Conservation (phyloP, 1,140 invertebrate genomes). For the Wiebesia pumilae region DNA sequence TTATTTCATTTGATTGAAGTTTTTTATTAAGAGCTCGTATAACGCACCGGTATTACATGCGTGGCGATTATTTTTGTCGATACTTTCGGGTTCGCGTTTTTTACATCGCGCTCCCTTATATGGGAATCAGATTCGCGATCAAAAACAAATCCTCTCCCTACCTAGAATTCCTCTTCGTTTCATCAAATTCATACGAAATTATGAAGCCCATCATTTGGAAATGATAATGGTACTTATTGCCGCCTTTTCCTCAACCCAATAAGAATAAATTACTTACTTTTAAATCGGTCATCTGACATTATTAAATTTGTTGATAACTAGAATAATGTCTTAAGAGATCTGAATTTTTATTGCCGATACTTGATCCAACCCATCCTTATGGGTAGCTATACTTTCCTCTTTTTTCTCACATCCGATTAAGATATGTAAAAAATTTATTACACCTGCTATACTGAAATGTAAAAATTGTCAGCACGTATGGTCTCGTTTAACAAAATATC, state of each 20-base stretch:
- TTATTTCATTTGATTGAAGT: background rate
- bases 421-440: background rate
- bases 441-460: too few relatives aligned
- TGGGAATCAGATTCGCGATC: too few relatives aligned
- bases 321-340: background rate
- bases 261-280: background rate
- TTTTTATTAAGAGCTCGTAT: background rate
- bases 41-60: background rate
- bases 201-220: too few relatives aligned
- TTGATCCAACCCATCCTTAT: background rate
- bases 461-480: background rate
- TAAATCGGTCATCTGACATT: background rate
- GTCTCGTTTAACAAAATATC: background rate
- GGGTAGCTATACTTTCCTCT: background rate
- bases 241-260: too few relatives aligned
- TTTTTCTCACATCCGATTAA: background rate
- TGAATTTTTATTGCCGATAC: background rate
- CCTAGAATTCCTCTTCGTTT: too few relatives aligned
- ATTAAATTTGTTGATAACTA: background rate
- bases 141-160: background rate
- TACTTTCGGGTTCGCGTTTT: background rate
- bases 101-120: too few relatives aligned
- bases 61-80: background rate
- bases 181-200: too few relatives aligned
- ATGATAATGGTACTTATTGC: too few relatives aligned